Conservation (phyloP, 2,113 vertebrate genomes). For the human region DNA sequence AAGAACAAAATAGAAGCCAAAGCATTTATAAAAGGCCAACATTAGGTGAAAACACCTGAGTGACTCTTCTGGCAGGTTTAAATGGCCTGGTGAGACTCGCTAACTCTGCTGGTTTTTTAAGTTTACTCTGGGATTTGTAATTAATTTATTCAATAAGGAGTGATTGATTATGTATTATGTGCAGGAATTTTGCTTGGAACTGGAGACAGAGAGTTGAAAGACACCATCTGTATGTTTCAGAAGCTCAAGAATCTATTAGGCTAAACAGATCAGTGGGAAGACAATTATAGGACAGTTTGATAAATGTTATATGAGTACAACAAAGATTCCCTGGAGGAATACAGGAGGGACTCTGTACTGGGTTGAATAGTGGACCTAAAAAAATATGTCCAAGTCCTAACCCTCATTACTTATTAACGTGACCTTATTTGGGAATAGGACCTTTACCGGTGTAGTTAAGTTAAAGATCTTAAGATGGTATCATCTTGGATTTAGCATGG, state of each 20-base stretch:
- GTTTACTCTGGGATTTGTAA: not conserved
- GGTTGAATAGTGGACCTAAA: not conserved
- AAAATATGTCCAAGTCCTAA: not conserved
- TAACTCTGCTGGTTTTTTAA: conserved; percentile 8
- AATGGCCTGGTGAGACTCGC: not conserved
- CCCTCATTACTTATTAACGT: not conserved
- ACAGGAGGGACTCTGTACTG: not conserved
- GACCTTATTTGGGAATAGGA: not conserved
- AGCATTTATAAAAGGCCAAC: not conserved
- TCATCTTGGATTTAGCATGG: not conserved
- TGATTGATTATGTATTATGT: not conserved
- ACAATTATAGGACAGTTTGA: not conserved
- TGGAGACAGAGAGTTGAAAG: not conserved
- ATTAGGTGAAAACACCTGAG: not conserved
- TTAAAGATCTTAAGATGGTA: not conserved
- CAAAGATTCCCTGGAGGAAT: not conserved
- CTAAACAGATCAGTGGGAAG: not conserved
- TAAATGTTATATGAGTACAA: not conserved
- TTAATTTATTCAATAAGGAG: conserved; percentile 2
- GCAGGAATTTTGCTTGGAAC: not conserved
- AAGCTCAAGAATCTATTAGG: not conserved
- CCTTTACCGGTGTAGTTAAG: not conserved
- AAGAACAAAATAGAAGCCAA: not conserved
- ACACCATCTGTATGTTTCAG: not conserved
- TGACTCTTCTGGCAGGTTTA: not conserved